A percentile compares a stretch with the other conserved stretches of the same genome.
These are phyloP conservation scores for Onychomys torridus DNA, from an alignment of 2,797 vertebrate genomes.

Conservation along the genomic window DNA sequence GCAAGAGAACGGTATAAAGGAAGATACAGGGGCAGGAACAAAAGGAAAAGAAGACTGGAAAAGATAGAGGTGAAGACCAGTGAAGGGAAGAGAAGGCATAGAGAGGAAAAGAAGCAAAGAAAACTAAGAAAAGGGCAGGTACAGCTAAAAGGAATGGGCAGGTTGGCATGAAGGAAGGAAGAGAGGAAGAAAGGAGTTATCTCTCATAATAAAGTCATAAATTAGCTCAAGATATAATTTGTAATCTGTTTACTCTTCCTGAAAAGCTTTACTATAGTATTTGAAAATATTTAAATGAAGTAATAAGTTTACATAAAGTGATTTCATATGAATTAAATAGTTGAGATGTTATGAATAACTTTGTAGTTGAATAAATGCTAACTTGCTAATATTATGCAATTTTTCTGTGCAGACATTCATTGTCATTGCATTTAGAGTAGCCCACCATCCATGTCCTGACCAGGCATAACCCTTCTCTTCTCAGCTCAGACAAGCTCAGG, in stretches of 20 bases:
- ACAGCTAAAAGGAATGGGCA: neutral
- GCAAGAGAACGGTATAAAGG: neutral
- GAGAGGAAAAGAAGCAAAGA: neutral
- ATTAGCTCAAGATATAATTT: neutral
- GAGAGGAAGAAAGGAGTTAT: rapidly evolving
- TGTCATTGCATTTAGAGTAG: neutral
- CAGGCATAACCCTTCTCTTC: neutral
- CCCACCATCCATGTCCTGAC: neutral
- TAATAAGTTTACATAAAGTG: neutral
- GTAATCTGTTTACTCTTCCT: neutral
- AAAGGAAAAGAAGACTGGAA: neutral
- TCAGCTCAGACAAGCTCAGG: neutral
- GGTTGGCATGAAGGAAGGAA: rapidly evolving
- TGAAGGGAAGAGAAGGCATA: neutral
- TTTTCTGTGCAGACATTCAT: neutral
- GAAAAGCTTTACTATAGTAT: neutral
- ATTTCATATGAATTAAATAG: conserved; percentile 9
- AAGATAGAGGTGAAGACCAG: neutral
- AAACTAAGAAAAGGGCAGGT: rapidly evolving
- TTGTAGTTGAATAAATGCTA: neutral
- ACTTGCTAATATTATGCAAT: neutral
- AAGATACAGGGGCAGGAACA: neutral
- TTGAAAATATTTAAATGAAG: neutral
- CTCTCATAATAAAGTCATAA: neutral
- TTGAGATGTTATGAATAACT: neutral